Percentiles rank a stretch among this genome's conserved stretches.
These are phyloP conservation scores for Neodiprion pinetum DNA, from an alignment of 1,140 invertebrate genomes.

Conservation along the genomic window DNA sequence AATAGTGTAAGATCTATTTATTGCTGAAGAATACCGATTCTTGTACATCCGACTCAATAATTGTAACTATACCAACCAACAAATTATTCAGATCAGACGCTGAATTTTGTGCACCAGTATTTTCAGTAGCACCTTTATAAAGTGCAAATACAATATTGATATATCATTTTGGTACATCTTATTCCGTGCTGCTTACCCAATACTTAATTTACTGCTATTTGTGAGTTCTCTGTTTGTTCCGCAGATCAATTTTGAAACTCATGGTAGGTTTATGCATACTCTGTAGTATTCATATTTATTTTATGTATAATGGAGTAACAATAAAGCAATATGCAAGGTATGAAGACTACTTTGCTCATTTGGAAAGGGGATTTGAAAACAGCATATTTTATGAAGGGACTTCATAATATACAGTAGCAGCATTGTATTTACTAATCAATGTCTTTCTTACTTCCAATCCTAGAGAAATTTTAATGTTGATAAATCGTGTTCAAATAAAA, in stretches of 20 bases:
- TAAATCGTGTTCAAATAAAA: background rate
- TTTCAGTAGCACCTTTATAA: background rate
- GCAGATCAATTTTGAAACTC: conserved; percentile 25
- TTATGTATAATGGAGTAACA: conserved; percentile 42
- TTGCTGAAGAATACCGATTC: background rate
- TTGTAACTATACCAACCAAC: background rate
- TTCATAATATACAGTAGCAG: background rate
- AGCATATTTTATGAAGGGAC: background rate
- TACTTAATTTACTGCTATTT: background rate
- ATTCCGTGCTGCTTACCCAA: background rate
- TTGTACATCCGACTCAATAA: background rate
- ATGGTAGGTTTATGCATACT: conserved; percentile 32
- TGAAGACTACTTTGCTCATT: conserved; percentile 36
- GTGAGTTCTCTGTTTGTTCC: background rate
- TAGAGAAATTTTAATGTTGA: background rate
- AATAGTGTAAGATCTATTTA: conserved; percentile 4
- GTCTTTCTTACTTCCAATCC: background rate
- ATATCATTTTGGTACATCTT: background rate
- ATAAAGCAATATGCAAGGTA: conserved; percentile 47
- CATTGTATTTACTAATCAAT: background rate
- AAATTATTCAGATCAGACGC: background rate
- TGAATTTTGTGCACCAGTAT: background rate
- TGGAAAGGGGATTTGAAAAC: background rate
- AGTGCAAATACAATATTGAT: background rate
- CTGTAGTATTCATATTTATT: conserved; percentile 26